phyloP scores from a whole-genome alignment of 1,140 invertebrate species.

The Drosophila pseudoobscura region DNA sequence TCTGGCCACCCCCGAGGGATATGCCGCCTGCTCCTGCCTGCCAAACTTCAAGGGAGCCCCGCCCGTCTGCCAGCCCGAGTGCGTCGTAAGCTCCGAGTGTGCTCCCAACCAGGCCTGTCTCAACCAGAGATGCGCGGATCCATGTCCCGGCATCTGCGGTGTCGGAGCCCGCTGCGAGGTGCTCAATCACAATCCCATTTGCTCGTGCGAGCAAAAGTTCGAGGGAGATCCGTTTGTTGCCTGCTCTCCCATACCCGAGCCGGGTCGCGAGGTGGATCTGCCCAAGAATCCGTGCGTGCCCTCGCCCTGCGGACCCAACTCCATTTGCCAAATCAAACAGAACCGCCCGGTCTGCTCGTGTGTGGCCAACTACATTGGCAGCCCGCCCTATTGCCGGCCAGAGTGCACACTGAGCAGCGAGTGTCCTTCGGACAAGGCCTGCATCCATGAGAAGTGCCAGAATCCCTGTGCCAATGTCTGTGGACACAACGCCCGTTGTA shows the following conservation, averaged over 20 bases:
- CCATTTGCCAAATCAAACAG: constrained; percentile 91
- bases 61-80: constrained; percentile 91
- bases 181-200: constrained; percentile 92
- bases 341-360: constrained; percentile 91
- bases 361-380: constrained; percentile 89
- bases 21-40: constrained; percentile 91
- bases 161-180: constrained; percentile 89
- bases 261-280: constrained; percentile 73
- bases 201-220: constrained; percentile 89
- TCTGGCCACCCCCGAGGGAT: constrained; percentile 87
- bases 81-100: constrained; percentile 91
- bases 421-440: constrained; percentile 89
- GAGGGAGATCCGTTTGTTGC: constrained; percentile 92
- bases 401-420: constrained; percentile 91
- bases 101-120: constrained; percentile 90
- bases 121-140: constrained; percentile 90
- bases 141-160: constrained; percentile 91
- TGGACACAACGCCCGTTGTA: constrained; percentile 91
- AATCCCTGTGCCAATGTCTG: constrained; percentile 90
- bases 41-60: constrained; percentile 91
- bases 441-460: constrained; percentile 91
- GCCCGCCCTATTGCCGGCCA: constrained; percentile 89
- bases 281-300: constrained; percentile 89
- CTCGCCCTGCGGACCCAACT: constrained; percentile 93
- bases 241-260: constrained; percentile 85